Evolutionary conservation across 2,888 invertebrate species (phyloP).

Genomic region (Temnothorax rugatulus): DNA sequence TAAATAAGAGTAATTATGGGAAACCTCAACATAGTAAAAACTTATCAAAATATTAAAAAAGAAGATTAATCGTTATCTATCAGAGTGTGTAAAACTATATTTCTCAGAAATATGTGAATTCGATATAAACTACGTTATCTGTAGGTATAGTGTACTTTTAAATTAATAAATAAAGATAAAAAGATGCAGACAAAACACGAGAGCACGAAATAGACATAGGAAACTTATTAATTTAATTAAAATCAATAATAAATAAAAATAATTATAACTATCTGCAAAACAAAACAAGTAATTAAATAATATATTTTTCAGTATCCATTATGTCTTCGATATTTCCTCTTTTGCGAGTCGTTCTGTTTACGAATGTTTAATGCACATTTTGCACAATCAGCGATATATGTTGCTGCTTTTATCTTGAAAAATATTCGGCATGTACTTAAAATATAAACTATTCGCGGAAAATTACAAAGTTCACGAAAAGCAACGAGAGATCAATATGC

Average conservation of each 20-base stretch:
- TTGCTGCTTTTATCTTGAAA: slow-evolving; percentile 26
- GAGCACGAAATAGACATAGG: background rate
- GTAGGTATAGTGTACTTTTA: background rate
- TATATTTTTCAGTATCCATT: background rate
- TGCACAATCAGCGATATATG: slow-evolving; percentile 3
- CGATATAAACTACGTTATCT: background rate
- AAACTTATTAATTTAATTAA: background rate
- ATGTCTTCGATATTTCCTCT: background rate
- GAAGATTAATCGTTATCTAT: background rate
- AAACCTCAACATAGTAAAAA: background rate
- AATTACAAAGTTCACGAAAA: slow-evolving; percentile 31
- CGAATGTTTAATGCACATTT: slow-evolving; percentile 1
- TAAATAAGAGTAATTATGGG: background rate
- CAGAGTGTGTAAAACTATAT: background rate
- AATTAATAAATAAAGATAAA: slow-evolving; percentile 9
- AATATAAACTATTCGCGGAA: background rate
- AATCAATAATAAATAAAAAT: background rate
- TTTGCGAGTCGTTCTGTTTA: background rate
- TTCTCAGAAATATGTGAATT: background rate
- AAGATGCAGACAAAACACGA: background rate
- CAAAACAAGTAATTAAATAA: background rate
- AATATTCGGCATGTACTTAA: background rate
- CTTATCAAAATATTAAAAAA: background rate
- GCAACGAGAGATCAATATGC: slow-evolving; percentile 20
- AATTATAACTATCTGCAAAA: background rate